Percentiles rank a stretch among this genome's conserved stretches.
Evolutionary conservation across 1,140 invertebrate genomes (phyloP).

Genomic region (Meteorus sp.): DNA sequence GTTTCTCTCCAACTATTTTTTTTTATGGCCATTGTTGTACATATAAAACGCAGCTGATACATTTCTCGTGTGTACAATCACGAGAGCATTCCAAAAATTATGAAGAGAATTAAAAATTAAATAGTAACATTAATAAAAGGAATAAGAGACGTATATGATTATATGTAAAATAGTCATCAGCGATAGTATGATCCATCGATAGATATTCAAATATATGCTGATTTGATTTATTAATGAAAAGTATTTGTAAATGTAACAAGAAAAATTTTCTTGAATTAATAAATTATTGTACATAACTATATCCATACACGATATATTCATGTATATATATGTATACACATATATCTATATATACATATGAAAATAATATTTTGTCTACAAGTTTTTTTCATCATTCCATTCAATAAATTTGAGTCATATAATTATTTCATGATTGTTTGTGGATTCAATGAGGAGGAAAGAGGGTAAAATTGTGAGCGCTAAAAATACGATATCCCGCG

Average conservation of each 20-base stretch:
- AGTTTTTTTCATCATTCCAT: not conserved
- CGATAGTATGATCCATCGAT: too few species aligned
- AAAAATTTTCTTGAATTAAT: too few species aligned
- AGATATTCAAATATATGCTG: too few species aligned
- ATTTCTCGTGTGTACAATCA: too few species aligned
- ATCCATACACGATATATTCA: not conserved
- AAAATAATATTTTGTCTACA: not conserved
- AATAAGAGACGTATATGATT: slow-evolving; percentile 3
- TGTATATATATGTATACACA: not conserved
- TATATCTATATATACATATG: not conserved
- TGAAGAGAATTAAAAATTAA: too few species aligned
- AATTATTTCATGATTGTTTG: not conserved
- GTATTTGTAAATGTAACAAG: too few species aligned
- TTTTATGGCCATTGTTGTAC: too few species aligned
- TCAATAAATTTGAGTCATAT: not conserved
- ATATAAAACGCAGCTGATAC: too few species aligned
- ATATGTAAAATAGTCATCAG: too few species aligned
- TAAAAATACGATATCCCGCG: not conserved
- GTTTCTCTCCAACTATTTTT: too few species aligned
- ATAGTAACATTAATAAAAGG: too few species aligned
- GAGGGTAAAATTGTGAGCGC: not conserved
- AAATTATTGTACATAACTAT: slow-evolving; percentile 1
- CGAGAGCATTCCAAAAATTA: too few species aligned
- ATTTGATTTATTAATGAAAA: not conserved
- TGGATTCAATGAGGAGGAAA: not conserved